Conservation (phyloP, 2,888 invertebrate genomes). For the Melanchra persicariae region DNA sequence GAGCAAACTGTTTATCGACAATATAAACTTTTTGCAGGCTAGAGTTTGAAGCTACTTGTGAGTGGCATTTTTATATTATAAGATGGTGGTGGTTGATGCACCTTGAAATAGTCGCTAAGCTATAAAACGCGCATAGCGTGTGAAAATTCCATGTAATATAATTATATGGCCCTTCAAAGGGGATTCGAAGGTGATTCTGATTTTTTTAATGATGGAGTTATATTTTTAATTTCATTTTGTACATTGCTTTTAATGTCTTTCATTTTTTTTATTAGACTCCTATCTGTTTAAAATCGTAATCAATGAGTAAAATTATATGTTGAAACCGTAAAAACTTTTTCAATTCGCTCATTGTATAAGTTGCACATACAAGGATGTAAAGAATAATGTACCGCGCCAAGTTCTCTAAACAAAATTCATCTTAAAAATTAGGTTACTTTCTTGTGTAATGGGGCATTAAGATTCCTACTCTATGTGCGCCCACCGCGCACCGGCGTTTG, state of each 20-base stretch:
- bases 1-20: slow-evolving; percentile 82
- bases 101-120: slow-evolving; percentile 50
- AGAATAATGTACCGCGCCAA: neutral
- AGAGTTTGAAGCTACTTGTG: slow-evolving; percentile 73
- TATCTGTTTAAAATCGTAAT: neutral
- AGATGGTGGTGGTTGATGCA: slow-evolving; percentile 56
- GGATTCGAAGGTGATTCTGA: slow-evolving; percentile 11
- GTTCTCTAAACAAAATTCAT: slow-evolving; percentile 2
- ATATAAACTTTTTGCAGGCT: slow-evolving; percentile 74
- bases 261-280: neutral
- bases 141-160: slow-evolving; percentile 46
- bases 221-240: slow-evolving; percentile 4
- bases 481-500: neutral
- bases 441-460: neutral
- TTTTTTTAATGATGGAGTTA: slow-evolving; percentile 25
- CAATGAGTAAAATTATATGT: neutral
- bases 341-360: neutral
- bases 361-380: slow-evolving; percentile 1
- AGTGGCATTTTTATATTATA: slow-evolving; percentile 49
- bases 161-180: slow-evolving; percentile 34
- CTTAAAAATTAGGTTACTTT: slow-evolving; percentile 1
- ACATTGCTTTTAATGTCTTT: slow-evolving; percentile 4
- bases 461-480: neutral
- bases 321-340: neutral
- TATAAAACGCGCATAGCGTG: slow-evolving; percentile 46